phyloP scores from a whole-genome alignment of 2,888 invertebrate species.

The Drosophila austrosaltans region DNA sequence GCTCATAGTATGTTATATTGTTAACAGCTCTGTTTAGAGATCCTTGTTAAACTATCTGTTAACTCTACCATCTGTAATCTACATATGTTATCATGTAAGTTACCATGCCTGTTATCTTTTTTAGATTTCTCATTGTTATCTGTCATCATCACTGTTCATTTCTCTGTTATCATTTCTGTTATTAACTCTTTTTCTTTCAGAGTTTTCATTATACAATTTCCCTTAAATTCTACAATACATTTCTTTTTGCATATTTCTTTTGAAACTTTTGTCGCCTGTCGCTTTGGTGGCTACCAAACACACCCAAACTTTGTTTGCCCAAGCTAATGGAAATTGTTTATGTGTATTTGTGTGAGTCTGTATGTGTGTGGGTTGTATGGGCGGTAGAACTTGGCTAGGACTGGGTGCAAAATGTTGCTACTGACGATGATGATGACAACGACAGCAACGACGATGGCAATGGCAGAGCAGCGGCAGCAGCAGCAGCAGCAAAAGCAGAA shows the following conservation, averaged over 20 bases:
- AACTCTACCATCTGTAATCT: too few species aligned
- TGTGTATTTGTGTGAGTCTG: constrained; percentile 44
- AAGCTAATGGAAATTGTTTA: constrained; percentile 81
- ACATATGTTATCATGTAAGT: too few species aligned
- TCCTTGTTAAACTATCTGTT: too few species aligned
- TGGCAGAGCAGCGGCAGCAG: constrained; percentile 38
- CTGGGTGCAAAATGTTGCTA: constrained; percentile 45
- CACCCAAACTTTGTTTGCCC: constrained; percentile 74
- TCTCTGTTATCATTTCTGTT: neutral
- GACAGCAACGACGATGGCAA: constrained; percentile 37
- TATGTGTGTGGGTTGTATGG: constrained; percentile 26
- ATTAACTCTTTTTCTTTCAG: too few species aligned
- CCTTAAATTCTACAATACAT: too few species aligned
- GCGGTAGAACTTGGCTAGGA: constrained; percentile 35
- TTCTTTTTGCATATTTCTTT: too few species aligned
- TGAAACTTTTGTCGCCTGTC: constrained; percentile 67
- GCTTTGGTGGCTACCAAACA: constrained; percentile 57
- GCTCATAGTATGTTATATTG: too few species aligned
- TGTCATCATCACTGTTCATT: too few species aligned
- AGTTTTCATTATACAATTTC: too few species aligned
- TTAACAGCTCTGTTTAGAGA: too few species aligned
- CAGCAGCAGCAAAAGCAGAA: neutral
- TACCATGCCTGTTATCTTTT: too few species aligned
- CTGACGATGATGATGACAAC: constrained; percentile 56
- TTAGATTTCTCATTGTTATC: too few species aligned